Base-by-base conservation (phyloP, 2,797 vertebrate species). In the Pangasius sanitwongsei region DNA sequence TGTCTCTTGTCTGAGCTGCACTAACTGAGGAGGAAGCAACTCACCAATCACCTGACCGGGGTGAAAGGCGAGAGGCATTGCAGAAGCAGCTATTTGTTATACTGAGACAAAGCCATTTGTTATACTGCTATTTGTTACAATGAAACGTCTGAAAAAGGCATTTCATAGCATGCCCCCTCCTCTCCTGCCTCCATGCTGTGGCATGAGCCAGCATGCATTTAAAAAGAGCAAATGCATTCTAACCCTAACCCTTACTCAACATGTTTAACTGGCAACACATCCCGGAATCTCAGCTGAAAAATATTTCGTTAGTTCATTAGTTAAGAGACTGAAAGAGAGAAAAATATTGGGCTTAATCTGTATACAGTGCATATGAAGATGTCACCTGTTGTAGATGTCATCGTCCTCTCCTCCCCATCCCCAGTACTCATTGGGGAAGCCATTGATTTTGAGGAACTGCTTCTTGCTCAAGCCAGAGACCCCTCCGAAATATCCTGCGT, bases 331-430 rank as follows among this genome's bases (percentile, higher is more conserved):
- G 13, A 83, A 12, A 1, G 23, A 44, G 6, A 61, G 15, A 78
- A 8, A 16, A 50, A 12, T 2, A 3, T 12, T 41, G 34, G 18
- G 69, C 34, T 72, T 72, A 0, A 41, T 44, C 9, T 12, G 41
- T 53, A 53, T 16, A 28, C 3, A 57, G 37, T 3, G 16, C 25
- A 48, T 65, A 65, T 70, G 9, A 50, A 78, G 20, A 25, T 83
- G 53, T 94, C 91, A 99, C 98, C 98, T 97, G 96, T 99, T 99
- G 94, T 99, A 99, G 93, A 99, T 99, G 95, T 99, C 98, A 16
- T 99, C 98, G 4, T 99, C 98, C 93, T 99, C 98, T 41, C 98
- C 98, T 92, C 98, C 98, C 98, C 98, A 99, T 93, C 98, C 98
- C 98, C 98, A 99, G 94, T 99, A 99, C 91, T 99, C 98, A 0